These are phyloP conservation scores for Lycaon pictus DNA, from an alignment of 2,113 vertebrate species.

Conservation along the genomic window DNA sequence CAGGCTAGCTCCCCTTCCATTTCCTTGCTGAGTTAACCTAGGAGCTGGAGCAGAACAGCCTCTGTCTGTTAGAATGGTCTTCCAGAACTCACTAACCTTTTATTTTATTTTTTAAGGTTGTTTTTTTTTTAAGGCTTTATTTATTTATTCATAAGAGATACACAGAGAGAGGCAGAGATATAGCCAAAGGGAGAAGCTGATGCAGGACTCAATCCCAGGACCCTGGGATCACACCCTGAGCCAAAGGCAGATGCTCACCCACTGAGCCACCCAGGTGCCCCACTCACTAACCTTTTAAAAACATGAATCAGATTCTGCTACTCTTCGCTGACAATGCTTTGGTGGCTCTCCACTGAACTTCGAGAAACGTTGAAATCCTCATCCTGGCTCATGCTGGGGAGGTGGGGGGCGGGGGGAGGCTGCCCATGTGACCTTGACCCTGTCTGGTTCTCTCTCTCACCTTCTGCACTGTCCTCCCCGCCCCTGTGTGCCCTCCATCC, in stretches of 20 bases:
- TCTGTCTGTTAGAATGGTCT: not conserved
- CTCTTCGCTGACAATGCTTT: not conserved
- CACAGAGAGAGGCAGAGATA: no score
- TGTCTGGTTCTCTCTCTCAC: not conserved
- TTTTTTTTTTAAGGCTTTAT: no score
- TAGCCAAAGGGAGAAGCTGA: no score
- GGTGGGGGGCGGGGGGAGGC: no score
- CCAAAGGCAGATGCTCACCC: no score
- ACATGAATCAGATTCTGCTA: not conserved
- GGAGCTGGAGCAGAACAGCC: not conserved
- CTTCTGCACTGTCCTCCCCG: rapidly evolving
- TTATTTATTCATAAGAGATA: no score
- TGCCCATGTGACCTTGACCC: not conserved
- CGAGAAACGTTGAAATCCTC: not conserved
- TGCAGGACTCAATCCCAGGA: no score
- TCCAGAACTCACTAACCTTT: not conserved
- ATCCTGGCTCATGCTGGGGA: not conserved
- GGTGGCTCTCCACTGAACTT: not conserved
- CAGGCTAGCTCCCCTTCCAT: not conserved
- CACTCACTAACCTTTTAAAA: not conserved
- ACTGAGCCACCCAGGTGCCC: no score
- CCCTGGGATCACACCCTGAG: no score
- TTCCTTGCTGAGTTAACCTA: not conserved
- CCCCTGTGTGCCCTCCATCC: not conserved
- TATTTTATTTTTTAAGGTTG: not conserved